phyloP scores from a whole-genome alignment of 2,888 invertebrate species.

The Leucoptera coffeella region DNA sequence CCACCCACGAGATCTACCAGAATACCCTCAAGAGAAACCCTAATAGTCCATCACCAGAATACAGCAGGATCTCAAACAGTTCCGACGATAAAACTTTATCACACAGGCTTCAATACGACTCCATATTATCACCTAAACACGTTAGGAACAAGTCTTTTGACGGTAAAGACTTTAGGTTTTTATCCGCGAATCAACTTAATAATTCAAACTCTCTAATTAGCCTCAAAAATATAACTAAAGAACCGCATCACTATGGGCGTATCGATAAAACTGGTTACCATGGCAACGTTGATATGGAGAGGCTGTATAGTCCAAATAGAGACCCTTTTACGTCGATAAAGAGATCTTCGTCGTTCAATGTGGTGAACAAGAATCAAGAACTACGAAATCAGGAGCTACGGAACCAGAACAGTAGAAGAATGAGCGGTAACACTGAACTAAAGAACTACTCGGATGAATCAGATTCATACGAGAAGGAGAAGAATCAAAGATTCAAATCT shows the following conservation, averaged over 20 bases:
- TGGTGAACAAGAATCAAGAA: conserved; percentile 43
- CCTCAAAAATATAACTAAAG: too few species aligned
- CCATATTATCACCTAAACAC: conserved; percentile 41
- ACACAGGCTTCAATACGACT: conserved; percentile 27
- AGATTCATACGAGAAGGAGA: conserved; percentile 34
- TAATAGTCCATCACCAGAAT: conserved; percentile 36
- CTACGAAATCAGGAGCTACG: conserved; percentile 21
- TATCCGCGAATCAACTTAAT: conserved; percentile 26
- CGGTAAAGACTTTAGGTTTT: conserved; percentile 25
- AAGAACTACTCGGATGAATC: conserved; percentile 32
- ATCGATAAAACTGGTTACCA: conserved; percentile 39
- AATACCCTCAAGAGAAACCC: too few species aligned
- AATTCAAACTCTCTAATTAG: conserved; percentile 28
- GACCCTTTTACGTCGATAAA: conserved; percentile 51
- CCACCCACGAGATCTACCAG: too few species aligned
- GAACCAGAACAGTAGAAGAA: conserved; percentile 16
- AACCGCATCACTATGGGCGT: too few species aligned
- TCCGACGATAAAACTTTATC: conserved; percentile 43
- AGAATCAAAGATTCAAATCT: conserved; percentile 63
- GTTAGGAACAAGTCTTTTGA: conserved; percentile 49
- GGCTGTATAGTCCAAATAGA: conserved; percentile 16
- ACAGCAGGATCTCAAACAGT: conserved; percentile 28
- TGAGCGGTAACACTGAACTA: conserved; percentile 24
- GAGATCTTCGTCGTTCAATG: conserved; percentile 62
- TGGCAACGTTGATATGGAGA: conserved; percentile 16